Evolutionary conservation across 2,888 invertebrate species (phyloP), one percentile per base, ranked within the genome.

Genomic region (Acleris emargana): DNA sequence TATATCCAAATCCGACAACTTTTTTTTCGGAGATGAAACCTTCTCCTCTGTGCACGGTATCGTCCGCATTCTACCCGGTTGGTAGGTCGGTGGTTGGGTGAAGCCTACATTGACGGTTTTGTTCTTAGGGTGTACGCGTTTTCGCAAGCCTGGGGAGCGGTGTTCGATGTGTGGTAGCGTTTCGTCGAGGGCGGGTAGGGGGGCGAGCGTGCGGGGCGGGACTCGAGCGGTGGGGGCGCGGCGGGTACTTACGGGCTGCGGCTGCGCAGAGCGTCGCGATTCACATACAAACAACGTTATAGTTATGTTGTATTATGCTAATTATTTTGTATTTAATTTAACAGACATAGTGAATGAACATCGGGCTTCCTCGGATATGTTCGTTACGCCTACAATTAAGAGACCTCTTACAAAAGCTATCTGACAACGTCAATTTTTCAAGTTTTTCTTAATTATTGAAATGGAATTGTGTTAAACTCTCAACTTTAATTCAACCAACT

Each of bases 1-100:
- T 18, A 84, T 76, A 73, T 83, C 84, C 20, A 84, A 73, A 71
- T 84, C 84, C 45, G 83, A 81, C 5, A 78, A 70, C n/a, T 63
- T 74, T 47, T 49, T 61, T 17, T 54, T 50, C 32, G 49, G 47
- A 17, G 71, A 45, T 7, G 18, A 49, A 17, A 42, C 49, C 7
- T 22, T 59, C 1, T 64, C 64, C 1, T 53, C 58, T 0, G 22
- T 52, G n/a, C 53, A 58, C 25, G 64, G 58, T n/a, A 64, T 55
- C 5, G 59, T 64, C 9, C 64, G 18, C 43, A 64, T 64, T 6
- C 64, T 38, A 5, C 64, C 64, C 3, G 64, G 64, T 1, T 58
- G 58, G 4, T 17, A n/a, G 17, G 51, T 18, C 20, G 42, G 22
- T 52, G 50, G 22, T 52, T 58, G 58, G 3, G 51, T 25, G 62